Base-by-base conservation (phyloP, 2,113 vertebrate genomes). In the Chlamydotis undulata region DNA sequence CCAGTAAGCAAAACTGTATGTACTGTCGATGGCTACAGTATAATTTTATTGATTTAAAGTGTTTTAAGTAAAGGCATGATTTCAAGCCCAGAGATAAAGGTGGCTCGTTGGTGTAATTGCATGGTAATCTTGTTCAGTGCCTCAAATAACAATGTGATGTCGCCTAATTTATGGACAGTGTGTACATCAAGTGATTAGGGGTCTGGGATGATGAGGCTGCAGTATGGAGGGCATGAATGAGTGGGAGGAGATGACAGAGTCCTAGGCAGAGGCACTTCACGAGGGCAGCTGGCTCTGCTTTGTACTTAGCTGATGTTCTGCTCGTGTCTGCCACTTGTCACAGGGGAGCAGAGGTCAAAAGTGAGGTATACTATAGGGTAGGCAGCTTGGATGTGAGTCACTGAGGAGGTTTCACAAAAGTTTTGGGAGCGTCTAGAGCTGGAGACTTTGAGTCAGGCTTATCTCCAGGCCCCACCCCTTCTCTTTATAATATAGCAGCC, bases 11-110 rank as follows among this genome's bases (percentile, higher is more conserved):
- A 97, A 97, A 96, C 77, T 97, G 94, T 97, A 53, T 97, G 96
- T 55, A 39, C 88, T 96, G 74, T 39, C 23, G 87, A 69, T 67
- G 75, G 89, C 77, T 94, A 93, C 41, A 35, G 94, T 96, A 86
- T 95, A 95, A 96, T 96, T 96, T 94, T 89, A 95, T 94, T 94
- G 96, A 96, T 97, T 97, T 97, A 96, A 96, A 97, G 92, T 93
- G 95, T 71, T 96, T 94, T 93, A 94, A 95, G 78, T 82, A 95
- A 97, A 96, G 56, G 85, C 87, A 93, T 70, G 89, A 95, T 96
- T 96, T 96, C 93, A 85, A 90, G 64, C 88, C 89, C 7, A 9
- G 85, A 95, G 83, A 93, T 90, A 96, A 96, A 97, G 92, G 93
- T 97, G 96, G 61, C 93, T 96, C 7, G 0, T 91, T 96, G 92